Base-by-base conservation (phyloP, 1,140 invertebrate species). In the Sipha flava region DNA sequence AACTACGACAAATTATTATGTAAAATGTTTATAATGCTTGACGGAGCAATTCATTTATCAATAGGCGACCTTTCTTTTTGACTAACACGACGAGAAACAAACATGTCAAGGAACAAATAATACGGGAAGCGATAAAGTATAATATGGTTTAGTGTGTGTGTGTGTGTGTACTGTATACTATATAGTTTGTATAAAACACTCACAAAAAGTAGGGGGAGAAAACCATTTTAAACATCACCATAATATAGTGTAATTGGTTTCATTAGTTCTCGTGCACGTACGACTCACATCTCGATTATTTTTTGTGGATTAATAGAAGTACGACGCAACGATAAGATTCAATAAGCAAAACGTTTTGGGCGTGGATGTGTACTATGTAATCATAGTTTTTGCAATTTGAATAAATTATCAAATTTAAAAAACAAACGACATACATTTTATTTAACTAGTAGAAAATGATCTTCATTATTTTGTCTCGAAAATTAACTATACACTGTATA, bases 241-340 rank as follows among this genome's bases (percentile, higher is more conserved):
- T 10, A 21, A 5, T 29, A 31, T 6, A 49, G 18, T 70, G 26
- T 70, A 72, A 72, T 45, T 49, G 68, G 45, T 72, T 49, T 49
- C 45, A 49, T 45, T 72, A 72, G 40, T 72, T 45, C 45, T 49
- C 23, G 66, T 47, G 18, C 68, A 72, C 68, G 68, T 72, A 72
- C 68, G 3, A 31, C 43, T 18, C 40, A 31, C 12, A 62, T 52
- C 23, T 79, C 79, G 31, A 43, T 66, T 43, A 66, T 66, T 66
- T 66, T 23, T 37, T 16, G 6, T 23, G 37, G 37, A 43, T 66
- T 66, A 43, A 43, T 66, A 43, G 37, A 66, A 66, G 12, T 21
- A 66, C 37, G n/a, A 21, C 49, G 14, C 14, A n/a, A 14, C 18
- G 64, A 66, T 66, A 66, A 43, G 37, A 21, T 26, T 66, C 37